Percentiles rank a stretch among this genome's conserved stretches.
Conservation (phyloP, 2,113 vertebrate species). For the Spheniscus mendiculus region DNA sequence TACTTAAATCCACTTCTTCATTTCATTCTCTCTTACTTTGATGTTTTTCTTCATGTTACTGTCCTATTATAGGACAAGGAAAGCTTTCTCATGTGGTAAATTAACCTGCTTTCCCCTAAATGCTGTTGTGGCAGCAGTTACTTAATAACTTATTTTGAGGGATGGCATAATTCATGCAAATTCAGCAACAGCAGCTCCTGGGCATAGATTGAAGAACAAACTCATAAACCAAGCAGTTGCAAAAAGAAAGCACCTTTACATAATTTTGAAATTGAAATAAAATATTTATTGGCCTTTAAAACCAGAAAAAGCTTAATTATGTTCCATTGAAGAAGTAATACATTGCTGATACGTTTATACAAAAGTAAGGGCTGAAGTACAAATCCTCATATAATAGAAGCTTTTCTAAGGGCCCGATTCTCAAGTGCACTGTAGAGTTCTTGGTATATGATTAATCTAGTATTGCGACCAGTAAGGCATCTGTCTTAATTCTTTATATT, state of each 20-base stretch:
- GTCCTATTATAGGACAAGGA: neutral
- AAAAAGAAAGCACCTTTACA: neutral
- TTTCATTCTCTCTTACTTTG: neutral
- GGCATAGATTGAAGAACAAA: neutral
- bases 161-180: neutral
- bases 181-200: neutral
- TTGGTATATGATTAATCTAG: neutral
- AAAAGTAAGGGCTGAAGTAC: neutral
- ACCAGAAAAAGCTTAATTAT: neutral
- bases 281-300: neutral
- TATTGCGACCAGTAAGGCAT: neutral
- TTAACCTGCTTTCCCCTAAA: neutral
- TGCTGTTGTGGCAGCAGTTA: neutral
- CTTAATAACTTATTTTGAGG: neutral
- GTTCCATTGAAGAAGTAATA: neutral
- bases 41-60: neutral
- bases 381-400: neutral
- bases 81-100: neutral
- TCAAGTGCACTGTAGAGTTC: neutral
- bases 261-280: neutral
- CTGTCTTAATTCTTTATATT: neutral
- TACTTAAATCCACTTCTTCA: neutral
- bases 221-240: neutral
- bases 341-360: neutral
- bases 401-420: neutral